Evolutionary conservation across 1,140 invertebrate genomes (phyloP).

Genomic region (Eriocheir sinensis): DNA sequence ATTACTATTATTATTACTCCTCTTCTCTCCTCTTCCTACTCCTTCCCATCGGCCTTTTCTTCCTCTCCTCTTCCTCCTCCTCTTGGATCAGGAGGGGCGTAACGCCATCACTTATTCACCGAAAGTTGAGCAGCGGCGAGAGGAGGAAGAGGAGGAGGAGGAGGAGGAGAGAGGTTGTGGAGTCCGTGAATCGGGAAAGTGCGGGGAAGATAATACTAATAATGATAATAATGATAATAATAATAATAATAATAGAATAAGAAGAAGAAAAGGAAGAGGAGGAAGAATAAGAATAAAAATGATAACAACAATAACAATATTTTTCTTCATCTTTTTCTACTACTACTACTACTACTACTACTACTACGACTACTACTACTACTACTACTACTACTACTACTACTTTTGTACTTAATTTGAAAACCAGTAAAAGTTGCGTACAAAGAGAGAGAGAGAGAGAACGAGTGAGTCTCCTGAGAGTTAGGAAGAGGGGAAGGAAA

Average conservation of each 20-base stretch:
- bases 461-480: background rate
- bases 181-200: background rate
- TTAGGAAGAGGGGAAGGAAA: background rate
- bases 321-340: no score
- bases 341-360: background rate
- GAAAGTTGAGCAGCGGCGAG: background rate
- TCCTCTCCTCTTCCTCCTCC: background rate
- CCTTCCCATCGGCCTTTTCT: background rate
- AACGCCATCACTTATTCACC: background rate
- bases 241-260: background rate
- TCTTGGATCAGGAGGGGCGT: background rate
- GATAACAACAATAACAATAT: no score
- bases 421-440: background rate
- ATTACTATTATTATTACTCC: background rate
- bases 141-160: background rate
- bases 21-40: background rate
- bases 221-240: background rate
- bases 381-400: background rate
- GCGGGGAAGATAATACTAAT: background rate
- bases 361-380: background rate
- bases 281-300: no score
- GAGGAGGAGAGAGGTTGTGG: background rate
- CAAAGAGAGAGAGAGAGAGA: conserved; percentile 18
- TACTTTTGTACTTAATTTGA: background rate
- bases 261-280: background rate